Conservation (phyloP, 2,113 vertebrate genomes). For the Forbesichthys agassizii region DNA sequence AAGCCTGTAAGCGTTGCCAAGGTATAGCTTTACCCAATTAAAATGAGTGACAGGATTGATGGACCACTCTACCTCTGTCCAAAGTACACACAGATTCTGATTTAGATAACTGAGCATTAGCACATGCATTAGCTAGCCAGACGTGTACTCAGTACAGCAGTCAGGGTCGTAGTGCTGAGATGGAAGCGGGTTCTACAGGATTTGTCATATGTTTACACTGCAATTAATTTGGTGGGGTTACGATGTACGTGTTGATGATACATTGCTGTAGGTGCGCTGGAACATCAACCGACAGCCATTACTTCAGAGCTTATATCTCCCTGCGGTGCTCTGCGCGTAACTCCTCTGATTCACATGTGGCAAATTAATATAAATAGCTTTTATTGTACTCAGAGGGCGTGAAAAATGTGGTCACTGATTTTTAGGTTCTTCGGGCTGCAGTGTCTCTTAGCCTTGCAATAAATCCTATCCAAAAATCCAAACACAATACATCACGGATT, state of each 20-base stretch:
- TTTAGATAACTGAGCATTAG: constrained; percentile 14
- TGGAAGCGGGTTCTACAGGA: not conserved
- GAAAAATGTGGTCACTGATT: too few species aligned
- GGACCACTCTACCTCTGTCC: constrained; percentile 9
- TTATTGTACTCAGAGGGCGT: not conserved
- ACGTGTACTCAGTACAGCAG: constrained; percentile 21
- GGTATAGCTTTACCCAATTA: constrained; percentile 44
- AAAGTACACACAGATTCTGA: constrained; percentile 21
- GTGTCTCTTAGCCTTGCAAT: not conserved
- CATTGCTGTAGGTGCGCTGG: constrained; percentile 6
- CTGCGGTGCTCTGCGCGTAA: not conserved
- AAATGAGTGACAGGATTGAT: constrained; percentile 33
- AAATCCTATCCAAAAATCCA: not conserved
- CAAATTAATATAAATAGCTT: not conserved
- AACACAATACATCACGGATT: not conserved
- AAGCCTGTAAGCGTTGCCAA: constrained; percentile 15
- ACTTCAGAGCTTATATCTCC: constrained; percentile 8
- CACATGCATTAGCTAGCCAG: constrained; percentile 9
- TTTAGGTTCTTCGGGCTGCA: not conserved
- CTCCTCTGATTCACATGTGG: not conserved
- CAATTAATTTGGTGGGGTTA: constrained; percentile 8
- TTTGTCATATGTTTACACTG: constrained; percentile 20
- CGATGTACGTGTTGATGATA: constrained; percentile 7
- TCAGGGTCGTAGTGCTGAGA: not conserved
- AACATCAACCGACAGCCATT: constrained; percentile 13